phyloP scores from a whole-genome alignment of 2,797 vertebrate species.

The Schizothorax lantsangensis region DNA sequence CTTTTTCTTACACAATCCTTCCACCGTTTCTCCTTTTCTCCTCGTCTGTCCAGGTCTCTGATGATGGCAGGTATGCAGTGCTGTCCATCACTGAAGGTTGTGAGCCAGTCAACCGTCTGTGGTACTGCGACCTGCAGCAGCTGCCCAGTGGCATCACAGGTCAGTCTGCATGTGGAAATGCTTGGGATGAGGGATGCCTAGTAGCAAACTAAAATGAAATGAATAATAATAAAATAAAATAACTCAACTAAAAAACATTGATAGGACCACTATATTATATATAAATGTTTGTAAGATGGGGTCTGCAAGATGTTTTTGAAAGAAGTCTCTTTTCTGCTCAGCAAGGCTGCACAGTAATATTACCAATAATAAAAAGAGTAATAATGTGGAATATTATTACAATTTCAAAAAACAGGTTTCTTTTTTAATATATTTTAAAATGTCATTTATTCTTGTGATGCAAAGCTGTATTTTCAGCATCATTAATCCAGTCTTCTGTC shows the following conservation, averaged over 20 bases:
- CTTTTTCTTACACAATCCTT: background rate
- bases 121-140: slow-evolving; percentile 80
- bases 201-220: background rate
- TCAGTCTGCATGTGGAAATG: slow-evolving; percentile 40
- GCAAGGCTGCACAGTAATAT: background rate
- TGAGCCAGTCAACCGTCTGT: slow-evolving; percentile 80
- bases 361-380: background rate
- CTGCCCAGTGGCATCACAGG: slow-evolving; percentile 77
- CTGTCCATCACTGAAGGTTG: slow-evolving; percentile 80
- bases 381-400: background rate
- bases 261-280: background rate
- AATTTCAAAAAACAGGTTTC: background rate
- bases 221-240: background rate
- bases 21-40: background rate
- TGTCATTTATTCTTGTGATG: background rate
- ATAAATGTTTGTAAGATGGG: too few relatives aligned
- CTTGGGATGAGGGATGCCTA: background rate
- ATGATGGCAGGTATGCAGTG: slow-evolving; percentile 76
- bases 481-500: background rate
- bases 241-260: background rate
- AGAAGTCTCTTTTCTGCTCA: background rate
- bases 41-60: slow-evolving; percentile 71
- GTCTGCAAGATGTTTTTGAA: background rate
- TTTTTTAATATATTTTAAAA: background rate
- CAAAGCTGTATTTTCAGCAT: background rate